These are phyloP conservation scores for Masnerella sp. DNA, from an alignment of 2,888 invertebrate species.

Conservation along the genomic window DNA sequence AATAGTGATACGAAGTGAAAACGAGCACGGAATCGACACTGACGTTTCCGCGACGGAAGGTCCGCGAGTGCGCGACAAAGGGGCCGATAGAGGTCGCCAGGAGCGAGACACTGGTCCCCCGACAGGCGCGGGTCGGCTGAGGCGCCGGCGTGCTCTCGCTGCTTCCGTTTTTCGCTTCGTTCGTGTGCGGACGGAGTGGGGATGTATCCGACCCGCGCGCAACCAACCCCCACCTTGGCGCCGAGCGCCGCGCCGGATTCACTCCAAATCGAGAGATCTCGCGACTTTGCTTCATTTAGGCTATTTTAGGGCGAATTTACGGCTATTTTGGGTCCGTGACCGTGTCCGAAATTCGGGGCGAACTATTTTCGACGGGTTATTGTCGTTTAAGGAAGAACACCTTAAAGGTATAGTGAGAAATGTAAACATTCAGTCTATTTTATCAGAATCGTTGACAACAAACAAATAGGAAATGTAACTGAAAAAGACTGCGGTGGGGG, in stretches of 20 bases:
- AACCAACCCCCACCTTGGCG: no score
- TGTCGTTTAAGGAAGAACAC: no score
- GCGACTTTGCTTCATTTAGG: conserved; percentile 36
- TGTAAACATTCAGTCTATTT: no score
- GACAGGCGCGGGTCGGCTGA: conserved; percentile 72
- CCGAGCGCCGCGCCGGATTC: conserved; percentile 35
- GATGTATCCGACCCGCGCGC: conserved; percentile 16
- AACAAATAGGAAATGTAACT: no score
- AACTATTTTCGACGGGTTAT: no score
- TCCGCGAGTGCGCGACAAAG: conserved; percentile 1
- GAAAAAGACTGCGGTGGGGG: no score
- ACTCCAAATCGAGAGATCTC: conserved; percentile 52
- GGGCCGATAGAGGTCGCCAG: conserved; percentile 17
- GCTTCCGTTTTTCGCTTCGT: no score
- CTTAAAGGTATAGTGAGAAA: no score
- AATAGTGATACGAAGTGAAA: conserved; percentile 26
- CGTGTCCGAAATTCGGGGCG: no score
- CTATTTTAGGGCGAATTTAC: no score
- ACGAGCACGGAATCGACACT: conserved; percentile 49
- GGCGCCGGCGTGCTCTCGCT: conserved; percentile 77
- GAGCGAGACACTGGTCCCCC: conserved; percentile 59
- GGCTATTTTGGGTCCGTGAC: no score
- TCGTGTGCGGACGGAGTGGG: conserved; percentile 54
- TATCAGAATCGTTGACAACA: no score
- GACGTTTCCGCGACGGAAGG: conserved; percentile 1